Base-by-base conservation (phyloP, 2,113 vertebrate species). In the Cervus canadensis region DNA sequence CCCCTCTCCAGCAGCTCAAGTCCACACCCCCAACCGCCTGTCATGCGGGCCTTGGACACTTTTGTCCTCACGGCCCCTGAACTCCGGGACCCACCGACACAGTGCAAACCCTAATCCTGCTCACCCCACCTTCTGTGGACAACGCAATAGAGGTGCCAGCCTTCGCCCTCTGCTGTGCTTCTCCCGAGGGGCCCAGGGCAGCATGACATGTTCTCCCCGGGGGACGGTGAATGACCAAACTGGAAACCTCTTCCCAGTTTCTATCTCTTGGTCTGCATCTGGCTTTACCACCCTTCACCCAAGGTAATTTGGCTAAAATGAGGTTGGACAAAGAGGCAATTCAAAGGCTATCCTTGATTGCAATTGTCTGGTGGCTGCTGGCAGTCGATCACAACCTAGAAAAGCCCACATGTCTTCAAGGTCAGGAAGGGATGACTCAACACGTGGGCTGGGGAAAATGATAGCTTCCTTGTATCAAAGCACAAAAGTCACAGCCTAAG, bases 391-490 rank as follows among this genome's bases (percentile, higher is more conserved):
- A 40, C n/a, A 82, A 95, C 71, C 60, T 71, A 17, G 28, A 90
- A 92, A 89, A 94, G 33, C 33, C 43, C 33, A 17, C n/a, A 30
- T 15, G 7, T 89, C 50, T 87, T 87, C 84, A 76, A 57, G 83
- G 83, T 96, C 92, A 95, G 74, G 28, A 78, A 91, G 30, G 17
- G 33, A 23, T 59, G 60, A 94, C 33, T 96, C 91, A 83, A 92
- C 45, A 85, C 21, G 8, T 26, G 30, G 33, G 19, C 67, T 50
- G 91, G 79, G 25, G 87, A 89, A 97, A 94, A 89, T 33, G 16
- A 79, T 45, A 57, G 56, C 45, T 96, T 96, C 76, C 23, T 86
- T 84, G 54, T 84, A 67, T 91, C 67, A 97, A 93, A 96, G 87
- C 25, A 67, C 86, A 82, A 85, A 94, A 81, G 87, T 76, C 89